Base-by-base conservation (phyloP, 1,140 invertebrate genomes). In the Scaptomyza hsui region DNA sequence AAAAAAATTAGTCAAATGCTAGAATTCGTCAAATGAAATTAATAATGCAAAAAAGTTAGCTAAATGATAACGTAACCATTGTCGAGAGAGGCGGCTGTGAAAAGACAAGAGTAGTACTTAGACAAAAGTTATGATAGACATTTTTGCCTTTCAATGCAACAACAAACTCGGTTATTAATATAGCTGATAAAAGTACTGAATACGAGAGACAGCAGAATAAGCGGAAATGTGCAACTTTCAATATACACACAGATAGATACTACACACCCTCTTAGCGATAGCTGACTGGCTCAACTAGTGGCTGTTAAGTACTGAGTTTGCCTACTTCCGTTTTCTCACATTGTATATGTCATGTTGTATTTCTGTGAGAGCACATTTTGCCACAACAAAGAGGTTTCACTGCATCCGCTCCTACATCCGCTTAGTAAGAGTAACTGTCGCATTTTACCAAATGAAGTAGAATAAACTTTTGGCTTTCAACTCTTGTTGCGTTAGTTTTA, bases 211-310 rank as follows among this genome's bases (percentile, higher is more conserved):
- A 56, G 21, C 29, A 55, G 35, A 49, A 42, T n/a, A 37, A 35
- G 26, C 80, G 75, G 80, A 76, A 76, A 85, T 75, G 68, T 79
- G 76, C 72, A 70, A 82, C 56, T 63, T 64, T 76, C 78, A 76
- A 79, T 75, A 62, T 64, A 60, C 55, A 70, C 24, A 70, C 29
- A 39, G 32, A 56, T 16, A 37, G 19, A 72, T 19, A 39, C n/a
- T 47, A 51, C 56, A 52, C 49, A 56, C 26, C 29, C 72, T 47
- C 48, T 39, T 48, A 24, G 51, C 6, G 4, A 53, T 37, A 47
- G 3, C 44, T 48, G 32, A 41, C 5, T 64, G 51, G 26, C 49
- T 62, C 48, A 68, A 61, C 64, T 61, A 61, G 64, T 61, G 56
- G 39, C 48, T 68, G 41, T 60, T 60, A 13, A 32, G 21, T 29